Base-by-base conservation (phyloP, 2,797 vertebrate species). In the Poeciliopsis presidionis region DNA sequence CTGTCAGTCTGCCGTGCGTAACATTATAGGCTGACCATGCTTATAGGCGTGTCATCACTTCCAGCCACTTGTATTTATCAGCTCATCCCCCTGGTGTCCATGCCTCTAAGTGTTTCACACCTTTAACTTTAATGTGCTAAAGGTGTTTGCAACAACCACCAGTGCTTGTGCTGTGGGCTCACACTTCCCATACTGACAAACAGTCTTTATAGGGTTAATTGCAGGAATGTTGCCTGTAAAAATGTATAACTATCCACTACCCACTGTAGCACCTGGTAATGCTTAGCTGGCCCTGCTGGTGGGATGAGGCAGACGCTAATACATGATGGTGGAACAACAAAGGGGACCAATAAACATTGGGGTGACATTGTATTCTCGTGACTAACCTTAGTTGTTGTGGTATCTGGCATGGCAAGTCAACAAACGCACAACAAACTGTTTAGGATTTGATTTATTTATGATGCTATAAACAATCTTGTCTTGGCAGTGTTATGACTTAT, bases 261-360 rank as follows among this genome's bases (percentile, higher is more conserved):
- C 77, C 63, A 85, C 77, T 79, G 74, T 74, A 84, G 61, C 90
- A 91, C 79, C 88, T 92, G 87, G 85, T 70, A 90, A 75, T 75
- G 73, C 63, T 92, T 90, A 89, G 65, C 28, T 30, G 22, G 77
- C 77, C 85, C 77, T 73, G 43, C 73, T 41, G 53, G 73, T 76
- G 73, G 67, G 77, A 87, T 80, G 81, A 85, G 59, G 83, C 81
- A 78, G 81, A 55, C 57, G 59, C 69, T 74, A 33, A 83, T 73
- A 81, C 80, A 78, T 73, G 75, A 87, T 83, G 82, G 78, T 5
- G 75, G 85, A 82, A 67, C 41, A 85, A 79, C 76, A 73, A 45
- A 47, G 74, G 33, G 18, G 49, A 61, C 45, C 51, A 73, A 78
- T 59, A 85, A 83, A 85, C 82, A 80, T 16, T 51, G 76, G 14